phyloP scores from a whole-genome alignment of 2,888 invertebrate species.

The Nineta flava region DNA sequence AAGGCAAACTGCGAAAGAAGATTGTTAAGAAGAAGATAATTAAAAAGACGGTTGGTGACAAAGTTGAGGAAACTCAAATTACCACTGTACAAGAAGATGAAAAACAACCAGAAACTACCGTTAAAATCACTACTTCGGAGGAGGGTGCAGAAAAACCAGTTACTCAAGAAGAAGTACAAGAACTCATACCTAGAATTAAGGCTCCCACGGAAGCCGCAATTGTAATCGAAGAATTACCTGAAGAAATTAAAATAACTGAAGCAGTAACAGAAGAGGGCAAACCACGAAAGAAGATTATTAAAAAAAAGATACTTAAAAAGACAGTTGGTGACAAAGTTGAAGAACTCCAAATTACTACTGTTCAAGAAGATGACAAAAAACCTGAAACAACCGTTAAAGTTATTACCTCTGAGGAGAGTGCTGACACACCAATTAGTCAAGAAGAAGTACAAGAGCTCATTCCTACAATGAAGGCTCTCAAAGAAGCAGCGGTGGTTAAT shows the following conservation, averaged over 20 bases:
- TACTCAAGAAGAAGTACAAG: no score
- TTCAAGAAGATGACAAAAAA: slow-evolving; percentile 19
- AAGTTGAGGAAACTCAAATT: slow-evolving; percentile 11
- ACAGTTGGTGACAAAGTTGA: slow-evolving; percentile 17
- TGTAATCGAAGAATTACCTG: slow-evolving; percentile 18
- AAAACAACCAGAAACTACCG: slow-evolving; percentile 3
- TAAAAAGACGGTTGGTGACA: slow-evolving; percentile 6
- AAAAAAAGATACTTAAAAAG: slow-evolving; percentile 16
- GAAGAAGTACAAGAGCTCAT: no score
- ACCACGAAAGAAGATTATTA: slow-evolving; percentile 18
- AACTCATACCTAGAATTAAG: neutral
- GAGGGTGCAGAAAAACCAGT: slow-evolving; percentile 11
- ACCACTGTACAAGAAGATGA: slow-evolving; percentile 14
- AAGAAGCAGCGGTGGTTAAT: neutral
- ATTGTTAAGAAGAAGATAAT: slow-evolving; percentile 3
- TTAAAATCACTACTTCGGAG: slow-evolving; percentile 13
- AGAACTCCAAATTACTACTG: slow-evolving; percentile 19
- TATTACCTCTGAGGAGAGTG: slow-evolving; percentile 10
- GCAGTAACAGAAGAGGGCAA: slow-evolving; percentile 20
- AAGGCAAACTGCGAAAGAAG: slow-evolving; percentile 16
- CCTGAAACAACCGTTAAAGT: slow-evolving; percentile 18
- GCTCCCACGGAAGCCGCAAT: slow-evolving; percentile 2
- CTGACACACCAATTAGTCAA: no score
- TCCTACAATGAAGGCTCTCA: no score
- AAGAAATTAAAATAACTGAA: slow-evolving; percentile 20